These are phyloP conservation scores for Dermatemys mawii DNA, from an alignment of 2,113 vertebrate genomes.

Conservation along the genomic window DNA sequence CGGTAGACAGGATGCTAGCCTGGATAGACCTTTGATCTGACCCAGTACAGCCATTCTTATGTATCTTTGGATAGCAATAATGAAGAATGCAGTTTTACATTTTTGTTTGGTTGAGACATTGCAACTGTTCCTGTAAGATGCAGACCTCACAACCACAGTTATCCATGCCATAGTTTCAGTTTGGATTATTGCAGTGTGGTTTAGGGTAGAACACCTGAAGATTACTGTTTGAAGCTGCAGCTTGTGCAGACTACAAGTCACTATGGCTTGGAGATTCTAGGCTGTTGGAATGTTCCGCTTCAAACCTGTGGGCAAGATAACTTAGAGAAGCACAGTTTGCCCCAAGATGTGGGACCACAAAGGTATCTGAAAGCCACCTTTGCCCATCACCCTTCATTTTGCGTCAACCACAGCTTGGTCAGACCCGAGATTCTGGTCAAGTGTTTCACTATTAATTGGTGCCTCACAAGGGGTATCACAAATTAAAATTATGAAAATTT, in stretches of 20 bases:
- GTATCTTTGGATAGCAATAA: not conserved
- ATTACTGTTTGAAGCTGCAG: not conserved
- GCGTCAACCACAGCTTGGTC: not conserved
- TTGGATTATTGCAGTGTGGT: not conserved
- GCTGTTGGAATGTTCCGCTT: not conserved
- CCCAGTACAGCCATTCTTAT: no score
- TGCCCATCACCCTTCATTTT: not conserved
- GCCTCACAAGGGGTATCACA: not conserved
- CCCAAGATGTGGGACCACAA: not conserved
- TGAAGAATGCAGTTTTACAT: not conserved
- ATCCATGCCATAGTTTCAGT: not conserved
- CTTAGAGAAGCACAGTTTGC: not conserved
- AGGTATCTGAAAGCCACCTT: not conserved
- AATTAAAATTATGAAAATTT: not conserved
- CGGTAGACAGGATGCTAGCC: no score
- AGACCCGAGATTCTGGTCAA: not conserved
- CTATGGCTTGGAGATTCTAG: not conserved
- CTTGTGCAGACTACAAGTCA: not conserved
- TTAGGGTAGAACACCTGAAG: not conserved
- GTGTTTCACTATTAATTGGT: not conserved
- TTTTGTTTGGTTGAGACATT: not conserved
- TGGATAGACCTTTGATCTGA: no score
- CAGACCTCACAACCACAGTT: not conserved
- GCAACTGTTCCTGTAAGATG: not conserved
- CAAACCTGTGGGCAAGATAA: not conserved